Base-by-base conservation (phyloP, 1,140 invertebrate species). In the Drosophila nasuta region DNA sequence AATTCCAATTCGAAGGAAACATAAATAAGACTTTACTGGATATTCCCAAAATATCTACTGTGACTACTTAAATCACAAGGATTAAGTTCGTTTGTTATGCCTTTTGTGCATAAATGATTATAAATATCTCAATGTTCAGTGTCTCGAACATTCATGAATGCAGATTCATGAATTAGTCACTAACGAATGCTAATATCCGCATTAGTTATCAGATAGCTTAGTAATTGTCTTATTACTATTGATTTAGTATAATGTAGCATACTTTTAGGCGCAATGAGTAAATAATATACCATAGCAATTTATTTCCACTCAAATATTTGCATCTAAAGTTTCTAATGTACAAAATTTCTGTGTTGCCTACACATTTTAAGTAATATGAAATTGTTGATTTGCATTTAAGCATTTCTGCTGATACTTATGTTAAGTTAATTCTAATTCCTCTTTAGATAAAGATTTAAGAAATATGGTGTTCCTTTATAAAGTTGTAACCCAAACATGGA, bases 181-280 rank as follows among this genome's bases (percentile, higher is more conserved):
- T 33, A 54, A 15, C 30, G 7, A 54, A 54, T 15, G 25, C 6
- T 15, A 54, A 33, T 35, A 33, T 54, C 51, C 51, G 51, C 13
- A 13, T 10, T 13, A 7, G 28, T 8, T 33, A 54, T 33, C 13
- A 17, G 51, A 33, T 33, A 35, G 51, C 30, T 54, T 54, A 35
- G n/a, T 15, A 54, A 54, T 54, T 13, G 4, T 54, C n/a, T 57
- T 20, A 57, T 57, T 57, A 43, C 35, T 41, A 54, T 6, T 20
- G 0, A 6, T 20, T 7, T 20, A 0, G 5, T 35, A 35, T 35
- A 35, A 5, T 13, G 1, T 30, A 35, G 59, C 30, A 35, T 62
- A 62, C 59, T 62, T 62, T 62, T 51, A 51, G 59, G 59, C 30
- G 0, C 5, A 5, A 3, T 2, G 10, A 49, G 1, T 25, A 51